These are phyloP conservation scores for Numida meleagris DNA, from an alignment of 2,113 vertebrate genomes.

Conservation along the genomic window DNA sequence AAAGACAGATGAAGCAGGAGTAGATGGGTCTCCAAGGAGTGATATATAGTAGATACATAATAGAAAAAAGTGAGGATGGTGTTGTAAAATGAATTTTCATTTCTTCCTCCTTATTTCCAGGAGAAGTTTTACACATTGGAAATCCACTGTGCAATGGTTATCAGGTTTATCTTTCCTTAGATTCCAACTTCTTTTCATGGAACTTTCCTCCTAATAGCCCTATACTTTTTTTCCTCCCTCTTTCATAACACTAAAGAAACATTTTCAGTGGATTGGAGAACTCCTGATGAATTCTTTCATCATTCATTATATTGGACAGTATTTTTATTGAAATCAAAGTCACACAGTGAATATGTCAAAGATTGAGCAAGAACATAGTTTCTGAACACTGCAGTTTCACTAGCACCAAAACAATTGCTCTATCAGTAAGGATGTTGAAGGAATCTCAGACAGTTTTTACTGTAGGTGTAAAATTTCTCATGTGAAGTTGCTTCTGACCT, in stretches of 20 bases:
- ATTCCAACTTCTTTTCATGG: neutral
- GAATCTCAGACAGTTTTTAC: conserved; percentile 12
- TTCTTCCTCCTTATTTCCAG: conserved; percentile 41
- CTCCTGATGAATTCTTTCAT: neutral
- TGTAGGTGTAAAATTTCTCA: conserved; percentile 40
- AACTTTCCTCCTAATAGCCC: neutral
- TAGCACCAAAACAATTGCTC: neutral
- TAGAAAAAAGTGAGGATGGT: neutral
- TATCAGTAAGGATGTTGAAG: neutral
- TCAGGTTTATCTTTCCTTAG: conserved; percentile 11
- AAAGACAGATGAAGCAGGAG: conserved; percentile 64
- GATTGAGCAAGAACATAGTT: neutral
- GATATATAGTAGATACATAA: conserved; percentile 64
- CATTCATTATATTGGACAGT: neutral
- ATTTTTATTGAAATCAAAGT: neutral
- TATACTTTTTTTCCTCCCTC: neutral
- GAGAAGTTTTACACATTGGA: conserved; percentile 38
- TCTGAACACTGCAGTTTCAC: rapidly evolving
- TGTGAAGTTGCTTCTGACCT: conserved; percentile 59
- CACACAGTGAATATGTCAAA: neutral
- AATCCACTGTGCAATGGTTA: conserved; percentile 37
- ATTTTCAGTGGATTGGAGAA: neutral
- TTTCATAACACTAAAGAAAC: neutral
- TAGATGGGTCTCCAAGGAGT: conserved; percentile 55
- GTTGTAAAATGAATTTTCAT: conserved; percentile 36